Evolutionary conservation across 37 sponge, comb jelly and placozoan genomes (phyloP), one percentile per base, ranked within the genome.

Genomic region (Mnemiopsis leidyi): DNA sequence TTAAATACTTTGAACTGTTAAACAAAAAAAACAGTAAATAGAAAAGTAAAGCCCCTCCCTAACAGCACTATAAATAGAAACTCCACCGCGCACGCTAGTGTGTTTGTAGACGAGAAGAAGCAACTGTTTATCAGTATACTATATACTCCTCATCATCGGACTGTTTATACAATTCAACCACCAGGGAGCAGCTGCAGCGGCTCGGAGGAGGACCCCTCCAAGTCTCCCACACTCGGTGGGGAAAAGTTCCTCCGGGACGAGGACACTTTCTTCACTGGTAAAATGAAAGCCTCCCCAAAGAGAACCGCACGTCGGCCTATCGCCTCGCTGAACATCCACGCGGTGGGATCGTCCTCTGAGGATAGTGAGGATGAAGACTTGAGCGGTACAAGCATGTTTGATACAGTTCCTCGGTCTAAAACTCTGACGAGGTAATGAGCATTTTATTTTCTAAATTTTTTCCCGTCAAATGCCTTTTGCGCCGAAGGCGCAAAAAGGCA

Each of bases 141-240:
- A n/a, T n/a, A n/a, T n/a, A n/a, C n/a, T n/a, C n/a, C n/a, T n/a
- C n/a, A n/a, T n/a, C n/a, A n/a, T n/a, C n/a, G n/a, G n/a, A n/a
- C n/a, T n/a, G n/a, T n/a, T n/a, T n/a, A n/a, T n/a, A n/a, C n/a
- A n/a, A n/a, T n/a, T n/a, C n/a, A 48, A 48, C 61, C 61, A 48
- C 30, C 75, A 71, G 75, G 75, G 75, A 71, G 75, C 75, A 71
- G 75, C 75, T 71, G 90, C 90, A 85, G 90, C 29, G 90, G 90
- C 23, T 85, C 90, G 29, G 90, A 85, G 36, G 90, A 85, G 25
- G 90, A 85, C 39, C 90, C 90, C 90, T 85, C 90, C 29, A 85
- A 85, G 23, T 85, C 90, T n/a, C 90, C 90, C 0, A 85, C 90
- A n/a, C 90, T 85, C 61, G 90, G 90, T 3, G 90, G 90, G 5